phyloP scores from a whole-genome alignment of 2,113 vertebrate species.

The Hassar affinis region DNA sequence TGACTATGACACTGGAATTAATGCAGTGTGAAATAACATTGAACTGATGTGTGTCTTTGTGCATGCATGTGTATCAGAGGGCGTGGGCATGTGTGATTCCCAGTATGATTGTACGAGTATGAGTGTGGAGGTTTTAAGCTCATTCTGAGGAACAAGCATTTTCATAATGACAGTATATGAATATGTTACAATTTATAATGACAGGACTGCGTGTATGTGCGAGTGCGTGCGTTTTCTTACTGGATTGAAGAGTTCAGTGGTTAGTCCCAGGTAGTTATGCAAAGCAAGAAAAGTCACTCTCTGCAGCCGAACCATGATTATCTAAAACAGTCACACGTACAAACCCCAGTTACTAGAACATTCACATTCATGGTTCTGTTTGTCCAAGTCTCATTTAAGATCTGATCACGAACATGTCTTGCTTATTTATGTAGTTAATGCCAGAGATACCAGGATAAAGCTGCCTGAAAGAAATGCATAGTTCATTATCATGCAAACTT shows the following conservation, averaged over 20 bases:
- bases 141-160: neutral
- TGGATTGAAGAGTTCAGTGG: constrained; percentile 90
- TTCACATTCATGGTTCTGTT: neutral
- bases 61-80: constrained; percentile 37
- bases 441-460: neutral
- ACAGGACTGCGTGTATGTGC: neutral
- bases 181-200: neutral
- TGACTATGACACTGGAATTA: constrained; percentile 62
- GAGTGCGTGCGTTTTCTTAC: constrained; percentile 19
- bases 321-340: constrained; percentile 68
- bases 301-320: constrained; percentile 96
- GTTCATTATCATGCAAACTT: neutral
- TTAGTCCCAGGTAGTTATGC: constrained; percentile 92
- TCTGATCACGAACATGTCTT: neutral
- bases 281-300: constrained; percentile 92
- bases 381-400: neutral
- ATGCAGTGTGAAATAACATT: constrained; percentile 66
- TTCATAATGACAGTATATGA: neutral
- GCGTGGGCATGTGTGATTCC: neutral
- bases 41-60: constrained; percentile 35
- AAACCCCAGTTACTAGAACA: neutral
- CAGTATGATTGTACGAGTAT: neutral
- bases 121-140: neutral
- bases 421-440: too few species aligned
- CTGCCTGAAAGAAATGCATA: neutral